These are phyloP conservation scores for Schlechtendalia chinensis DNA, from an alignment of 1,140 invertebrate genomes.

Conservation along the genomic window DNA sequence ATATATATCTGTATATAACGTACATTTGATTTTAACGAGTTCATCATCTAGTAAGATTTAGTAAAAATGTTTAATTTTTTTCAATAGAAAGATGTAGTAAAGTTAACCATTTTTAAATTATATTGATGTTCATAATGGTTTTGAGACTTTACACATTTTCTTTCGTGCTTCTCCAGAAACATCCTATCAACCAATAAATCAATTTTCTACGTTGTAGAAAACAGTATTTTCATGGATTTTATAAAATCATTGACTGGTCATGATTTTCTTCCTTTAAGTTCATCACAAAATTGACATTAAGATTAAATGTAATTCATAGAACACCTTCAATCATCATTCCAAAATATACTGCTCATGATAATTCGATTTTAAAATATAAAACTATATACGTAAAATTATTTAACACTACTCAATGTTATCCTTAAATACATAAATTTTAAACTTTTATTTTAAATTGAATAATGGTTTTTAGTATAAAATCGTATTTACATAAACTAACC, in stretches of 20 bases:
- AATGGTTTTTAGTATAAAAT: too few species aligned
- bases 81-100: neutral
- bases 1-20: too few species aligned
- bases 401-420: neutral
- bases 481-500: too few species aligned
- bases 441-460: too few species aligned
- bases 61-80: neutral
- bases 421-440: too few species aligned
- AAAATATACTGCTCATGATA: neutral
- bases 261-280: neutral
- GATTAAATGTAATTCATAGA: neutral
- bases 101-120: neutral
- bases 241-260: conserved; percentile 24
- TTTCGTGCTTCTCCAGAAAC: conserved; percentile 2
- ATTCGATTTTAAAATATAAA: too few species aligned
- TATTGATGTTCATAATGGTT: neutral
- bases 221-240: neutral
- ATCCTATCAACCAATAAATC: conserved; percentile 5
- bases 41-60: neutral
- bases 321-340: neutral
- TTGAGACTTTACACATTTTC: neutral
- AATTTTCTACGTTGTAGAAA: conserved; percentile 14
- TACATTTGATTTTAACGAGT: too few species aligned
- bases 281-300: neutral
- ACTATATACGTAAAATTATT: neutral